Conservation (phyloP, 2,113 vertebrate genomes). For the Camelus bactrianus region DNA sequence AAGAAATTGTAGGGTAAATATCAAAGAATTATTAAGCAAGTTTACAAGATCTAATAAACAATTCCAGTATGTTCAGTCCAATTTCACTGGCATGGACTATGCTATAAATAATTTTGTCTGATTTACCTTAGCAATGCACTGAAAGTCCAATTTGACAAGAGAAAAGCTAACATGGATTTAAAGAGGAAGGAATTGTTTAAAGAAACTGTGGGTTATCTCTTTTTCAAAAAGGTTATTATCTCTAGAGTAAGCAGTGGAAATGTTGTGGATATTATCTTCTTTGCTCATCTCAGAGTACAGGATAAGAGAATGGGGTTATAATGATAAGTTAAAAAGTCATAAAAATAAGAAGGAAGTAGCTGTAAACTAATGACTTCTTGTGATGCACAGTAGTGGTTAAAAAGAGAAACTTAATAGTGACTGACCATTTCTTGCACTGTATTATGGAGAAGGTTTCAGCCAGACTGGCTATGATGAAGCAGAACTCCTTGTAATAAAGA, state of each 20-base stretch:
- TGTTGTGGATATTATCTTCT: slow-evolving; percentile 84
- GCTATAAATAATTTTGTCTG: slow-evolving; percentile 76
- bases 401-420: slow-evolving; percentile 18
- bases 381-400: slow-evolving; percentile 48
- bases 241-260: slow-evolving; percentile 82
- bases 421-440: slow-evolving; percentile 35
- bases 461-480: neutral
- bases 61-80: slow-evolving; percentile 49
- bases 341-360: slow-evolving; percentile 80
- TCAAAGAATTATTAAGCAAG: slow-evolving; percentile 26
- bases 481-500: neutral
- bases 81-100: slow-evolving; percentile 44
- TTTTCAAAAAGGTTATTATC: slow-evolving; percentile 83
- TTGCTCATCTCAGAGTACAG: slow-evolving; percentile 81
- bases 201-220: slow-evolving; percentile 82
- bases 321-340: slow-evolving; percentile 84
- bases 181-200: slow-evolving; percentile 86
- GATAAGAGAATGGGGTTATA: slow-evolving; percentile 85
- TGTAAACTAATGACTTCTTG: slow-evolving; percentile 62
- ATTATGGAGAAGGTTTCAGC: neutral
- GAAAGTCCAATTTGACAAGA: slow-evolving; percentile 78
- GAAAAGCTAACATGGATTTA: slow-evolving; percentile 81
- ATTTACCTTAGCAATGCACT: slow-evolving; percentile 61
- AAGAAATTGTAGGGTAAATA: slow-evolving; percentile 59
- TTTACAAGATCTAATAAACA: slow-evolving; percentile 26